Conservation (phyloP, 37 sponge, comb jelly and placozoan species). For the Trichoplax adhaerens region DNA sequence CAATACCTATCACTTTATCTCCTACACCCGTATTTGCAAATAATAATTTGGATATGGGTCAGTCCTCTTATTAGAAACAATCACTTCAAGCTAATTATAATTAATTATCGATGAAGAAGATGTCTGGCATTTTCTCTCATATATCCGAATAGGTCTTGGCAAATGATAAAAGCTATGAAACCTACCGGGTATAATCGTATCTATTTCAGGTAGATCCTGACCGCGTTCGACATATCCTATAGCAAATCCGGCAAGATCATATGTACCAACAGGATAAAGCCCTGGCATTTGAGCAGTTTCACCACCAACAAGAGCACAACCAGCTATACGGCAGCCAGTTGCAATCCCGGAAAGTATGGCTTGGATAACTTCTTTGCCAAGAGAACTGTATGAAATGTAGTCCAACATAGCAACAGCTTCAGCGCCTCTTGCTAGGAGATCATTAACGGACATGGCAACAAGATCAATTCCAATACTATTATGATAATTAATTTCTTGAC, state of each 20-base stretch:
- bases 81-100: too few species aligned
- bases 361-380: constrained; percentile 2
- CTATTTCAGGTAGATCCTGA: background rate
- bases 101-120: too few species aligned
- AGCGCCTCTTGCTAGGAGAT: constrained; percentile 13
- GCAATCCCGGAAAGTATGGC: constrained; percentile 6
- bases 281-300: constrained; percentile 16
- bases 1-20: constrained; percentile 8
- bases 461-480: constrained; percentile 9
- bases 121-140: too few species aligned
- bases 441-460: constrained; percentile 16
- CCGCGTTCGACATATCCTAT: constrained; percentile 8
- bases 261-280: background rate
- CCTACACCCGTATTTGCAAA: too few species aligned
- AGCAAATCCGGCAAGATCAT: constrained; percentile 18
- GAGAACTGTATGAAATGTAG: constrained; percentile 6
- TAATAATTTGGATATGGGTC: too few species aligned
- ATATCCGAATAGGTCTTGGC: too few species aligned
- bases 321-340: constrained; percentile 6
- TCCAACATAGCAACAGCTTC: constrained; percentile 4
- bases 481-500: constrained; percentile 3
- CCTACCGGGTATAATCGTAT: background rate
- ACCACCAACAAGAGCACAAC: constrained; percentile 16
- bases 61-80: too few species aligned
- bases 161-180: too few species aligned